Evolutionary conservation across 1,140 invertebrate species (phyloP).

Genomic region (Drosophila cardini): DNA sequence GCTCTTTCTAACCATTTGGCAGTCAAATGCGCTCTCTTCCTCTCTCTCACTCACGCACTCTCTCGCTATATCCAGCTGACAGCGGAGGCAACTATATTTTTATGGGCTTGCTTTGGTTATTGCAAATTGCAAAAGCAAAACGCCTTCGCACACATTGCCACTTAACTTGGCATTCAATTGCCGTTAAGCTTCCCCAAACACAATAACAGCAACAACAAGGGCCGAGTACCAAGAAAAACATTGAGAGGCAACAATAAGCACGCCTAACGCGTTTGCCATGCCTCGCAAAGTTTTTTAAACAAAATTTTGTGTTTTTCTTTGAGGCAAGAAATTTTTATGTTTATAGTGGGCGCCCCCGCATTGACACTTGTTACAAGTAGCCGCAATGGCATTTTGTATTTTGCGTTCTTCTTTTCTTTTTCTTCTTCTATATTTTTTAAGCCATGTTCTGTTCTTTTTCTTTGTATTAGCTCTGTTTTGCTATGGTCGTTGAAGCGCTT

Average conservation of each 20-base stretch:
- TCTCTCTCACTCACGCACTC: not conserved
- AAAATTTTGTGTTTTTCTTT: conserved; percentile 50
- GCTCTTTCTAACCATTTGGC: conserved; percentile 8
- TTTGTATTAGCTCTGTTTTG: conserved; percentile 40
- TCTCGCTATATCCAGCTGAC: conserved; percentile 36
- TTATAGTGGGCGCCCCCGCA: conserved; percentile 62
- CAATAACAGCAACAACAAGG: conserved; percentile 22
- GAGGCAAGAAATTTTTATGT: conserved; percentile 70
- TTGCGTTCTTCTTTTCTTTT: conserved; percentile 44
- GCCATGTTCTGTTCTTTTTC: conserved; percentile 38
- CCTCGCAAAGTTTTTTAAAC: conserved; percentile 72
- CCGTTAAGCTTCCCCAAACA: conserved; percentile 61
- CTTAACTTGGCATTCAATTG: conserved; percentile 78
- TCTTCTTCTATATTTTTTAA: conserved; percentile 48
- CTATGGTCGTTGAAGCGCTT: conserved; percentile 62
- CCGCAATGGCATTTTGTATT: conserved; percentile 69
- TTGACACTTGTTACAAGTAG: conserved; percentile 77
- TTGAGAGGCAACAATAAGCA: conserved; percentile 52
- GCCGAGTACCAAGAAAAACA: conserved; percentile 34
- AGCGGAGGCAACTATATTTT: conserved; percentile 73
- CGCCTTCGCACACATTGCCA: conserved; percentile 78
- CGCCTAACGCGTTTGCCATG: conserved; percentile 62
- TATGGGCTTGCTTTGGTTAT: conserved; percentile 78
- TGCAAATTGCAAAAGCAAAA: conserved; percentile 82
- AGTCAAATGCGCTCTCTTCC: no score